phyloP scores from a whole-genome alignment of 2,888 invertebrate genomes.

The Sminthurinus aureus region DNA sequence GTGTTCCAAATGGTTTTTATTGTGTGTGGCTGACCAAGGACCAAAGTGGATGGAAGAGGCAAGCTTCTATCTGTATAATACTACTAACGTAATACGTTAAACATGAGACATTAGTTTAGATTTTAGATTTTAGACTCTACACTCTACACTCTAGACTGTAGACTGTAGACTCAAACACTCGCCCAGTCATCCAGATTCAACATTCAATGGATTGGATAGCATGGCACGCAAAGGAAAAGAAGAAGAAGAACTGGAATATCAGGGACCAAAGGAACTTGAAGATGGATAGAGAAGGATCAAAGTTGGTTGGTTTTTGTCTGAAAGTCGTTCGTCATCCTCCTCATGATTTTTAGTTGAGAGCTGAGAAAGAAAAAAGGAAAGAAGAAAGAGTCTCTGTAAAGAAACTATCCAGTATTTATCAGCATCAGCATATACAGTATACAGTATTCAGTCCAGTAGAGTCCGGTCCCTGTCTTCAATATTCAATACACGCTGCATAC shows the following conservation, averaged over 20 bases:
- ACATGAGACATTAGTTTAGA: too few species aligned
- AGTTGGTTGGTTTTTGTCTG: conserved; percentile 17
- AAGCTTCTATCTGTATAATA: background rate
- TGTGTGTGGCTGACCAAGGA: background rate
- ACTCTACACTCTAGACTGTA: background rate
- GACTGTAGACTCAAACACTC: background rate
- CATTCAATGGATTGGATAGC: background rate
- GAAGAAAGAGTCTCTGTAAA: background rate
- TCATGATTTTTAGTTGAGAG: conserved; percentile 17
- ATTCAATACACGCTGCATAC: too few species aligned
- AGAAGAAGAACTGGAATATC: background rate
- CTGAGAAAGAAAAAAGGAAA: conserved; percentile 29
- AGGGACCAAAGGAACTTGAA: conserved; percentile 3
- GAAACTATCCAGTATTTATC: background rate
- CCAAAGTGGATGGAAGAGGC: background rate
- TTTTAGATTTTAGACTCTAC: background rate
- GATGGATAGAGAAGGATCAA: background rate
- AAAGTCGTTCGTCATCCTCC: conserved; percentile 41
- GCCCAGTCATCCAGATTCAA: conserved; percentile 16
- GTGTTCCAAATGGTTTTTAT: background rate
- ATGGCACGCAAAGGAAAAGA: conserved; percentile 19
- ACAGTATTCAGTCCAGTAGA: too few species aligned
- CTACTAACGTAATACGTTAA: background rate
- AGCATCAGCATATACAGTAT: too few species aligned
- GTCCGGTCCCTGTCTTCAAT: too few species aligned